Conservation (phyloP, 2,888 invertebrate genomes). For the Gymnoscelis rufifasciata region DNA sequence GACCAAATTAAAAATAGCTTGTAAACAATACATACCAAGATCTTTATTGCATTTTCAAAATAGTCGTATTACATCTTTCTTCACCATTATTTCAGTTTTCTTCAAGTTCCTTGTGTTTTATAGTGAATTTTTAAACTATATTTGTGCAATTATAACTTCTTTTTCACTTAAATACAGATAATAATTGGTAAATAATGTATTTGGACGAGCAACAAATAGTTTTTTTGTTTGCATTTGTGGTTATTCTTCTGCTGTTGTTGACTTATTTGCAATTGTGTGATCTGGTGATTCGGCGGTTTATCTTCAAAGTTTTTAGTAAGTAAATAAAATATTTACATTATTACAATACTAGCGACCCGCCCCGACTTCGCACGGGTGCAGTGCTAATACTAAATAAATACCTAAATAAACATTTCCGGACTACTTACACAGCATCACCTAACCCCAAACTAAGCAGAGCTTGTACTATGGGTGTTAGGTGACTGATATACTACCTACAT, state of each 20-base stretch:
- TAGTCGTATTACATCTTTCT: background rate
- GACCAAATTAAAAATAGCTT: background rate
- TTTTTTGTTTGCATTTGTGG: slow-evolving; percentile 46
- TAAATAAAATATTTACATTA: no score
- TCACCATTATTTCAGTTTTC: background rate
- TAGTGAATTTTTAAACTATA: background rate
- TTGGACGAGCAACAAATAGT: slow-evolving; percentile 47
- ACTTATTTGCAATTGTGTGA: slow-evolving; percentile 62
- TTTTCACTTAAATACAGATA: no score
- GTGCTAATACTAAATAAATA: no score
- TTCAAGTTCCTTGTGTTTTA: background rate
- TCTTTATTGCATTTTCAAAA: background rate
- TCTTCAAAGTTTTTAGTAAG: slow-evolving; percentile 61
- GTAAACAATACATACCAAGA: background rate
- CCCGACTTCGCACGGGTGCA: no score
- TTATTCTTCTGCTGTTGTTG: slow-evolving; percentile 46
- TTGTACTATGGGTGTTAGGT: no score
- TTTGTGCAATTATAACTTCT: background rate
- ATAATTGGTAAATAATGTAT: slow-evolving; percentile 44
- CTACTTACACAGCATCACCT: no score
- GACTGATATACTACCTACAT: no score
- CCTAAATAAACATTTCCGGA: no score
- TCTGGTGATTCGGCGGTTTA: slow-evolving; percentile 47
- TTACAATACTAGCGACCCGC: no score
- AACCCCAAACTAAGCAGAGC: no score